Evolutionary conservation across 1,140 invertebrate genomes (phyloP).

Genomic region (Drosophila burlai): DNA sequence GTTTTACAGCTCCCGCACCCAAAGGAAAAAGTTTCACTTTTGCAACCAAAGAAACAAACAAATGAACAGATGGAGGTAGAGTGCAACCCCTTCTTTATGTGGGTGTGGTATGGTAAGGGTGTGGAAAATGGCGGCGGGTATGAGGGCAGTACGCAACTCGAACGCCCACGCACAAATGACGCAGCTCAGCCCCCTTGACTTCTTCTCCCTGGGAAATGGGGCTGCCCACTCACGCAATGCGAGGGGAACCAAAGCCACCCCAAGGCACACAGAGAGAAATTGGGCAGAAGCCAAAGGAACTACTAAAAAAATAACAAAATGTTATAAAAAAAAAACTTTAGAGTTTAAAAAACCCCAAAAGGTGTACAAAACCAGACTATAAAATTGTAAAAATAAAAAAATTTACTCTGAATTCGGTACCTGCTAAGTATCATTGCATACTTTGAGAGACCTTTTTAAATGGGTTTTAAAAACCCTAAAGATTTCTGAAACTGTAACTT

Average conservation of each 20-base stretch:
- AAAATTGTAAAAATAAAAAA: too few relatives aligned
- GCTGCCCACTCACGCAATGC: constrained; percentile 59
- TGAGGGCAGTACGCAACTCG: constrained; percentile 37
- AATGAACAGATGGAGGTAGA: constrained; percentile 30
- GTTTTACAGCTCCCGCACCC: constrained; percentile 43
- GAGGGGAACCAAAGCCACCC: background rate
- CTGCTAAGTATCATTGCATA: too few relatives aligned
- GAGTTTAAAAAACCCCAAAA: background rate
- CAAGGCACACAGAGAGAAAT: background rate
- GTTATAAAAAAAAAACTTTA: background rate
- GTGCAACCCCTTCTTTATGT: background rate
- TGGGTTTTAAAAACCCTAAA: background rate
- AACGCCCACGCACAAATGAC: constrained; percentile 72
- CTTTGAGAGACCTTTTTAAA: background rate
- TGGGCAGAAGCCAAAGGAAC: too few relatives aligned
- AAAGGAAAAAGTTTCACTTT: constrained; percentile 64
- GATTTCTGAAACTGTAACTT: too few relatives aligned
- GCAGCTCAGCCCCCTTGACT: constrained; percentile 37
- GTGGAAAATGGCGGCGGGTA: constrained; percentile 19
- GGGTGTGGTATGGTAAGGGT: constrained; percentile 3
- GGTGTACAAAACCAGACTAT: too few relatives aligned
- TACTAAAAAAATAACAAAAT: background rate
- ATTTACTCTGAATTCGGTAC: too few relatives aligned
- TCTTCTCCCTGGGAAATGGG: constrained; percentile 24
- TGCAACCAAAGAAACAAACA: constrained; percentile 35